Evolutionary conservation across 2,888 invertebrate genomes (phyloP), one percentile per base, ranked within the genome.

Genomic region (Timema cristinae): DNA sequence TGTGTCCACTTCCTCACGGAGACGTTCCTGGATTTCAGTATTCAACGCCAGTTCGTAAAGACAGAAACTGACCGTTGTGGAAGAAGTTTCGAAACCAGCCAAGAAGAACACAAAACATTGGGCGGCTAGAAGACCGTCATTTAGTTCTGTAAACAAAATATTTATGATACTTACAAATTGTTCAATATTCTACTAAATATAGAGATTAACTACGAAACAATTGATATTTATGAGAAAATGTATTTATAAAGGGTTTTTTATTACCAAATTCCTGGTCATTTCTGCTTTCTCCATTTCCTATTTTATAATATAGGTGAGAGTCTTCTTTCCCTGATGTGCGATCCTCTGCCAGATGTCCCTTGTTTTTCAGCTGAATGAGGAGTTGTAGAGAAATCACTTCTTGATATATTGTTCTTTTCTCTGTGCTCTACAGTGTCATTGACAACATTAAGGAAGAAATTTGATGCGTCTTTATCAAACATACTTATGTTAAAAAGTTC

Each of bases 361-460:
- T 32, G 32, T 32, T 79, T 78, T 32, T 32, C 32, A 32, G 32
- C 32, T 32, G 32, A 32, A 32, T 32, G 32, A 32, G 32, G 4
- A 32, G 32, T 32, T 32, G 32, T 4, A 32, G 32, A 32, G n/a
- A 32, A 32, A 4, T 32, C 32, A 32, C 32, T 32, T 10, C 79
- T 73, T 32, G 71, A 75, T 48, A 77, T 71, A 15, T 75, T 76
- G 66, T 75, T 76, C 16, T 75, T 70, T 67, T 77, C 74, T n/a
- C 81, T 74, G 63, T 75, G 74, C 8, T 73, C 72, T 63, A 80
- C 77, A 6, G 79, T 78, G 4, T 77, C 76, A 47, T 76, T 75
- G 6, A 79, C 78, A 7, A 79, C 75, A 32, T 32, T 32, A 8
- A 75, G 50, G 71, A 32, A 32, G 32, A 32, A 32, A 32, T 32